Conservation (phyloP, 2,797 vertebrate genomes). For the Fundulus diaphanus region DNA sequence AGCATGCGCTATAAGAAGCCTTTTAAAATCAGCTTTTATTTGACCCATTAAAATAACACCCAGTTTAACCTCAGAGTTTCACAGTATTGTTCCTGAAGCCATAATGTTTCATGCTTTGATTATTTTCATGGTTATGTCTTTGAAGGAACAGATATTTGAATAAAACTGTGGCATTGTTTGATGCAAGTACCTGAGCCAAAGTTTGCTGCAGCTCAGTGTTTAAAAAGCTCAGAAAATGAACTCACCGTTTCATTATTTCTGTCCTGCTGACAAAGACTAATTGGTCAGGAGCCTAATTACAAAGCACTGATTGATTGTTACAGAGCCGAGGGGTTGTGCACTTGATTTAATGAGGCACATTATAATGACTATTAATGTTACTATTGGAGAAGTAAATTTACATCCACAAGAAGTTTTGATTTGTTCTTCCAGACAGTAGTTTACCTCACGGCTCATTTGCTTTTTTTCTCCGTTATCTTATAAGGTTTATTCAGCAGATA, state of each 20-base stretch:
- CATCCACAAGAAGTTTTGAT: conserved; percentile 27
- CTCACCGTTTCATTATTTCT: conserved; percentile 27
- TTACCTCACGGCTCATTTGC: conserved; percentile 6
- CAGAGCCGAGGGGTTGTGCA: neutral
- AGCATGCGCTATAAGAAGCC: no score
- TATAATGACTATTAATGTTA: conserved; percentile 5
- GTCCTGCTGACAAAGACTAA: conserved; percentile 32
- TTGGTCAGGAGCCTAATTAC: conserved; percentile 17
- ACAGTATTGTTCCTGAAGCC: neutral
- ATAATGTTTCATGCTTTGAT: neutral
- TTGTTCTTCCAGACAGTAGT: conserved; percentile 14
- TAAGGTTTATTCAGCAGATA: conserved; percentile 94
- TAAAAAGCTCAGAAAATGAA: conserved; percentile 12
- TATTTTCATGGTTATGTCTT: neutral
- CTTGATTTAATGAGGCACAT: neutral
- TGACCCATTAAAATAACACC: neutral
- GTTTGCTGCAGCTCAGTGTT: conserved; percentile 7
- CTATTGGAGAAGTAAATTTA: conserved; percentile 8
- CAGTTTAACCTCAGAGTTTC: neutral
- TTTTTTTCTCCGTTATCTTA: neutral
- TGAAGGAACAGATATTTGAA: neutral
- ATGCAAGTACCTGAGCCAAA: neutral
- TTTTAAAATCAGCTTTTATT: neutral
- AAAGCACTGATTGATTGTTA: neutral
- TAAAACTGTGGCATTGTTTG: neutral